Base-by-base conservation (phyloP, 2,888 invertebrate species). In the Mycalesis mineus region DNA sequence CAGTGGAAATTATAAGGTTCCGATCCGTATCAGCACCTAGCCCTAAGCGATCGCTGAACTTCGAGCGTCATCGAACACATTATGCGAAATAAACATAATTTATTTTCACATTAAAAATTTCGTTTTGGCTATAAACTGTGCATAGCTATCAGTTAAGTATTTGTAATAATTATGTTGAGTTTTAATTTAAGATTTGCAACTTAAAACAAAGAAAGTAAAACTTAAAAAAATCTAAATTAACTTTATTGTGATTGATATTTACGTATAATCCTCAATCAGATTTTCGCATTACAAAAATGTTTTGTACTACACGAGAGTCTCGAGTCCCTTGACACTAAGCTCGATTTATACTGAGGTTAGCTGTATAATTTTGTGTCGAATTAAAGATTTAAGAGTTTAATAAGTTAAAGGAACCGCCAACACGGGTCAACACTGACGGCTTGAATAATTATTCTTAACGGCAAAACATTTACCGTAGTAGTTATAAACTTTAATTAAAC, bases 241-340 rank as follows among this genome's bases (percentile, higher is more conserved):
- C 5, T 22, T 22, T 22, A 22, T 22, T 22, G 22, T 22, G 22
- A 67, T 47, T 47, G 14, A 31, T 73, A 63, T 68, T 70, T 68
- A 62, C 75, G 74, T 73, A 78, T 82, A 80, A 80, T 78, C 73
- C 73, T 70, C 66, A 69, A 74, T 75, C 76, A 71, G 72, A 75
- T 55, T 79, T 80, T 70, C 71, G 74, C 71, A 76, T 81, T 80
- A 82, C 80, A 81, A 82, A 82, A 82, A 85, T 77, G 82, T 81
- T 84, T 82, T 80, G 73, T 78, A 73, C 80, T 78, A 73, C 76
- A 74, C 75, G 68, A 74, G 72, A 78, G 69, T 70, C 77, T 78
- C 78, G 73, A 67, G 71, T 74, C 73, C 76, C 76, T 72, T 80
- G 84, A 87, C 88, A 84, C 76, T 89, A 87, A 89, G 80, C 84